Base-by-base conservation (phyloP, 2,113 vertebrate species). In the Zosterops japonicus region DNA sequence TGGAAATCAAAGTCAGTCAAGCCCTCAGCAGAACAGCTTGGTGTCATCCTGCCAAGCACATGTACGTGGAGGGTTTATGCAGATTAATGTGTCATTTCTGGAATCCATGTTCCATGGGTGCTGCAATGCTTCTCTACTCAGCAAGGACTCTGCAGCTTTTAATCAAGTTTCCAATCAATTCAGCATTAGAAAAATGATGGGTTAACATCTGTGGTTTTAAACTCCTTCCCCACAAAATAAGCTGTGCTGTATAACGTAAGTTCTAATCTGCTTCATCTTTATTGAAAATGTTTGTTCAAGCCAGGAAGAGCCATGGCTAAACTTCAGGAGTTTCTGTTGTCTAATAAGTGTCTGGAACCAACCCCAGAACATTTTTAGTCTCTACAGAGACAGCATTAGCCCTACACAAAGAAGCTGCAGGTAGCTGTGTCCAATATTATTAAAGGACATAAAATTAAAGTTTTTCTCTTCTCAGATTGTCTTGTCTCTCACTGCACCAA, bases 141-240 rank as follows among this genome's bases (percentile, higher is more conserved):
- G 42, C 49, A 79, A 81, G 70, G n/a, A 28, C 25, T 65, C 27
- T 44, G 21, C 31, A 89, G 64, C 55, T 93, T 91, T 93, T 91
- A 87, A 93, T 89, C 80, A 86, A 60, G 16, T 76, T 87, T 83
- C 41, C 23, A 77, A 69, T 83, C 49, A 94, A 35, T 83, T 89
- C 71, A 72, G 42, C 76, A 83, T 14, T 35, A 80, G n/a, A 87
- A 68, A 86, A 89, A n/a, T 22, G 5, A 65, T 80, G 56, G 55
- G 68, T 81, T 83, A 77, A 91, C 55, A 81, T 79, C 70, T 92
- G 80, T 79, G 67, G 19, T 71, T 94, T 79, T 72, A 60, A 86
- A 77, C 14, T 60, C 29, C 49, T 83, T 76, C 39, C 29, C 65
- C 31, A 64, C 68, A 55, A 91, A 88, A 55, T n/a, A 39, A 56